These are phyloP conservation scores for Paedocypris micromegethes DNA, from an alignment of 2,797 vertebrate species.

Conservation along the genomic window DNA sequence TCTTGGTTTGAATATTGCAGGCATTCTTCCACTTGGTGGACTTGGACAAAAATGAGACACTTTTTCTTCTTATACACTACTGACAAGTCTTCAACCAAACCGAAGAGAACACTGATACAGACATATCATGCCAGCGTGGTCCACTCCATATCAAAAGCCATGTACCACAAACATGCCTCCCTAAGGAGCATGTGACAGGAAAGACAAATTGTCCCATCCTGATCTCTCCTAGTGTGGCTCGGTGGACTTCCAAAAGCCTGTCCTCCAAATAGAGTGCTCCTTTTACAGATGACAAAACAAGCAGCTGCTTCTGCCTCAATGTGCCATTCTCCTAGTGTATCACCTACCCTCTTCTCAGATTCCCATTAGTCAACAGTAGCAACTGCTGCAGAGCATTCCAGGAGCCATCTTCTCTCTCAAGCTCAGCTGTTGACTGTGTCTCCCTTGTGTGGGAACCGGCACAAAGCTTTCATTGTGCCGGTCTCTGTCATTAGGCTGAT, in stretches of 20 bases:
- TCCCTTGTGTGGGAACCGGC: constrained; percentile 70
- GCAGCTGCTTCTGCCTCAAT: constrained; percentile 97
- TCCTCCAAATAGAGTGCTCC: constrained; percentile 49
- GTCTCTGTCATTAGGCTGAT: constrained; percentile 70
- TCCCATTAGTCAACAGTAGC: constrained; percentile 98
- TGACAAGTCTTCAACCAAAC: constrained; percentile 30
- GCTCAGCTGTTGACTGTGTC: constrained; percentile 89
- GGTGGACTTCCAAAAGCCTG: constrained; percentile 40
- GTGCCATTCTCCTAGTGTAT: constrained; percentile 96
- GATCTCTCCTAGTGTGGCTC: constrained; percentile 20
- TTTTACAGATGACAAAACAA: constrained; percentile 81
- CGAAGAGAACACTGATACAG: constrained; percentile 11
- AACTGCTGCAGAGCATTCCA: constrained; percentile 92
- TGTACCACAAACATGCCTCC: constrained; percentile 27
- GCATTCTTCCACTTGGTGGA: constrained; percentile 57
- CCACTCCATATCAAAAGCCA: constrained; percentile 23
- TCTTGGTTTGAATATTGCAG: constrained; percentile 46
- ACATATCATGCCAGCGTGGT: constrained; percentile 28
- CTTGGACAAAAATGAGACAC: constrained; percentile 26
- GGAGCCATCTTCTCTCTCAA: constrained; percentile 86
- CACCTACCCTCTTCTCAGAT: constrained; percentile 98
- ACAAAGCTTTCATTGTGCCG: constrained; percentile 93
- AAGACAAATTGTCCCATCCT: constrained; percentile 46
- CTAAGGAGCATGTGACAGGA: constrained; percentile 33
- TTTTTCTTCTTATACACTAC: constrained; percentile 14